Evolutionary conservation across 2,113 vertebrate genomes (phyloP).

Genomic region (Calyptommatus sinebrachiatus): DNA sequence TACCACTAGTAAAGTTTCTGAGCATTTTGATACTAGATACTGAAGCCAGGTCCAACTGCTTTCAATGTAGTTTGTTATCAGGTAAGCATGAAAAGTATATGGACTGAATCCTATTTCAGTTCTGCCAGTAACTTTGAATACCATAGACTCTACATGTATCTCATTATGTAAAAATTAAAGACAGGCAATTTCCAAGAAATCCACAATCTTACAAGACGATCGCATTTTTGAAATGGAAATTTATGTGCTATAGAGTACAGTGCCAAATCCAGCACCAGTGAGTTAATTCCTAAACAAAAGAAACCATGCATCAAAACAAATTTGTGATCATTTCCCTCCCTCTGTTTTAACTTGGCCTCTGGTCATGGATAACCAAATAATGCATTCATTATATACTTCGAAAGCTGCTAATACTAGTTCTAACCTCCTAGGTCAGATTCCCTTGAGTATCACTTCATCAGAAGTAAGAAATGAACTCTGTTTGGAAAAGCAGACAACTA

Average conservation of each 20-base stretch:
- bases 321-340: not conserved
- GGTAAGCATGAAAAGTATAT: not conserved
- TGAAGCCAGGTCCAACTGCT: not conserved
- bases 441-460: slow-evolving; percentile 29
- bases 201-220: not conserved
- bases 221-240: not conserved
- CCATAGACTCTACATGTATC: not conserved
- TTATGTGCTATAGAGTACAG: not conserved
- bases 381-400: not conserved
- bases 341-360: not conserved
- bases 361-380: not conserved
- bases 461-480: slow-evolving; percentile 19
- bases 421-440: slow-evolving; percentile 23
- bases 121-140: not conserved
- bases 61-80: not conserved
- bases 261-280: slow-evolving; percentile 26
- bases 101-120: not conserved
- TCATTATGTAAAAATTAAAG: not conserved
- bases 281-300: slow-evolving; percentile 1
- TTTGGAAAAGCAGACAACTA: not conserved
- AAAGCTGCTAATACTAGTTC: not conserved
- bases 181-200: not conserved
- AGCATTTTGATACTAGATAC: not conserved
- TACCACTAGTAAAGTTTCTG: not conserved
- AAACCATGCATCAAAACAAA: slow-evolving; percentile 10